These are phyloP conservation scores for Chelonus insularis DNA, from an alignment of 1,140 invertebrate species.

Conservation along the genomic window DNA sequence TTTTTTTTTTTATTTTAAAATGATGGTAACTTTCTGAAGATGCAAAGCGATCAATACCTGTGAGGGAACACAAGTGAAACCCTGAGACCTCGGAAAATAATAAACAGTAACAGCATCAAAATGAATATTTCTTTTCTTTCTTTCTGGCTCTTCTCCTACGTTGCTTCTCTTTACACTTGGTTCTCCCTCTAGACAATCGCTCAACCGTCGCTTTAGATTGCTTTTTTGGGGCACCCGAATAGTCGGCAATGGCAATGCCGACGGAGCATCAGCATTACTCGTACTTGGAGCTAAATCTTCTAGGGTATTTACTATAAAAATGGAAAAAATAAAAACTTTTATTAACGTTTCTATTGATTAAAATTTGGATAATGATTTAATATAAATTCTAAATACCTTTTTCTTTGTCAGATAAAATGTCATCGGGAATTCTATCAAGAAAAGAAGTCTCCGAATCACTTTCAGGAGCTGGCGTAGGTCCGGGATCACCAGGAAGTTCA, in stretches of 20 bases:
- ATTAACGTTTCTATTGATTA: neutral
- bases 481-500: conserved; percentile 64
- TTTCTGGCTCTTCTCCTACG: conserved; percentile 53
- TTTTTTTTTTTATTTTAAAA: neutral
- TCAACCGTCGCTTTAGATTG: conserved; percentile 62
- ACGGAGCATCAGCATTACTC: conserved; percentile 3
- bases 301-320: conserved; percentile 39
- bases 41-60: conserved; percentile 61
- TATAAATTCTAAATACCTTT: conserved; percentile 43
- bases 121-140: conserved; percentile 77
- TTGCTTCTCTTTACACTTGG: conserved; percentile 57
- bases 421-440: conserved; percentile 59
- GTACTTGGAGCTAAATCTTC: conserved; percentile 33
- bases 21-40: neutral
- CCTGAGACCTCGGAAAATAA: conserved; percentile 93
- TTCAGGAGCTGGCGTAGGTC: conserved; percentile 52
- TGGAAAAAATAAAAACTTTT: conserved; percentile 5
- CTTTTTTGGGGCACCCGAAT: conserved; percentile 55
- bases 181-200: conserved; percentile 50
- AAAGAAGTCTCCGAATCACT: conserved; percentile 63
- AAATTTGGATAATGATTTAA: conserved; percentile 3
- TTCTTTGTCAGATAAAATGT: conserved; percentile 53
- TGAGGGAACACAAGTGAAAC: conserved; percentile 97
- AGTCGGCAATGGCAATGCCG: conserved; percentile 32
- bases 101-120: conserved; percentile 93